Evolutionary conservation across 2,113 vertebrate genomes (phyloP).

Genomic region (Puffinus mauretanicus): DNA sequence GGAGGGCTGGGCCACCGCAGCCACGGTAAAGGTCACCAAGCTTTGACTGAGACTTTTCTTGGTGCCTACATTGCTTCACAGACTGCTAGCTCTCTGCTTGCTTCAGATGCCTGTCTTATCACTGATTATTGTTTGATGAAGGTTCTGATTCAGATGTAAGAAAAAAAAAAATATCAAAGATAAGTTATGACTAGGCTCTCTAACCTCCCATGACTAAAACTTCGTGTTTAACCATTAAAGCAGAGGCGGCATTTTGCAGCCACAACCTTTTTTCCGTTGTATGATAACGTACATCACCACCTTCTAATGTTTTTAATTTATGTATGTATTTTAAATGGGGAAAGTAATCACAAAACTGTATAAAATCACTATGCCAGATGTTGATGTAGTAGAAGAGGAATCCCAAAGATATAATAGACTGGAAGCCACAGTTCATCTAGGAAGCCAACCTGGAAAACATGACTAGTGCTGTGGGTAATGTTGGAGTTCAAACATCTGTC

Average conservation of each 20-base stretch:
- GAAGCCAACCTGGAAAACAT: slow-evolving; percentile 43
- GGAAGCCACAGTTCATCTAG: slow-evolving; percentile 3
- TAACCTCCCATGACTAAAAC: not conserved
- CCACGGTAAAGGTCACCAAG: not conserved
- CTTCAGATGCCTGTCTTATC: not conserved
- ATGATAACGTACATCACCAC: not conserved
- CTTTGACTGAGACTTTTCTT: not conserved
- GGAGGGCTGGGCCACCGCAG: not conserved
- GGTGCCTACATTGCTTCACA: not conserved
- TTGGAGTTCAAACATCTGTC: not conserved
- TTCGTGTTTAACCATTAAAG: not conserved
- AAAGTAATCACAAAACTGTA: not conserved
- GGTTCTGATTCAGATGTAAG: not conserved
- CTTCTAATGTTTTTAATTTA: not conserved
- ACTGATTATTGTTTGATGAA: not conserved
- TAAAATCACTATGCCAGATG: not conserved
- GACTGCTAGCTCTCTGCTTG: not conserved
- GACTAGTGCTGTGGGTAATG: not conserved
- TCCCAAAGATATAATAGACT: slow-evolving; percentile 1
- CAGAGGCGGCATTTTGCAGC: not conserved
- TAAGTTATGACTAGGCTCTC: not conserved
- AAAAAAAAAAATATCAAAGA: not conserved
- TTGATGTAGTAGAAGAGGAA: slow-evolving; percentile 24
- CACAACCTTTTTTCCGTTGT: not conserved
- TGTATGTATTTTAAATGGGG: not conserved